Evolutionary conservation across 2,113 vertebrate genomes (phyloP).

Genomic region (Phyllopteryx taeniolatus): DNA sequence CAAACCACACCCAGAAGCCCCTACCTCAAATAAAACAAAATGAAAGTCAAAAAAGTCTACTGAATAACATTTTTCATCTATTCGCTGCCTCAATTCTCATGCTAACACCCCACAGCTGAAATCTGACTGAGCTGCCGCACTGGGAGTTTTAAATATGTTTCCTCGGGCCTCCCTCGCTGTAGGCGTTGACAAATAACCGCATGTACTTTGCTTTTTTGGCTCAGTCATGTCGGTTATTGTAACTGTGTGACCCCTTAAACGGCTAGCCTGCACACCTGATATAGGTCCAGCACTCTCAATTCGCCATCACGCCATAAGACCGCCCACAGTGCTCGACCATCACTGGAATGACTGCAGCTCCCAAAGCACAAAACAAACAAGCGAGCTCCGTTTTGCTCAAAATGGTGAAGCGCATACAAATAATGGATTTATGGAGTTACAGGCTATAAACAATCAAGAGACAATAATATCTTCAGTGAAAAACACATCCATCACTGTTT

Average conservation of each 20-base stretch:
- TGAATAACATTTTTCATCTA: not conserved
- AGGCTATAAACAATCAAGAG: constrained; percentile 27
- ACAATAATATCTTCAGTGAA: constrained; percentile 24
- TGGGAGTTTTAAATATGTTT: constrained; percentile 5
- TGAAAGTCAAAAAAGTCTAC: not conserved
- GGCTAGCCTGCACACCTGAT: not conserved
- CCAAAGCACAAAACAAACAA: constrained; percentile 49
- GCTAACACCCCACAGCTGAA: not conserved
- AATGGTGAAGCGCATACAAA: constrained; percentile 40
- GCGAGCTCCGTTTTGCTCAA: constrained; percentile 23
- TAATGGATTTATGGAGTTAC: constrained; percentile 38
- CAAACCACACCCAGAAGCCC: not conserved
- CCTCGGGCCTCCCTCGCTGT: not conserved
- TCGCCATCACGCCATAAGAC: constrained; percentile 44
- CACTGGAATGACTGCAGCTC: constrained; percentile 43
- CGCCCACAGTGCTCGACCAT: constrained; percentile 40
- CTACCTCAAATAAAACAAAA: not conserved
- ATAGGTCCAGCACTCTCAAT: constrained; percentile 4
- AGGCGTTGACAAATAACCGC: constrained; percentile 3
- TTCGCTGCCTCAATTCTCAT: not conserved
- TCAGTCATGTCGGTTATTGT: constrained; percentile 3
- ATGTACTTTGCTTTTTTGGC: not conserved
- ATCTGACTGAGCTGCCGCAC: not conserved
- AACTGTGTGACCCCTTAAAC: not conserved
- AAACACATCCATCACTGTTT: constrained; percentile 28